Base-by-base conservation (phyloP, 2,797 vertebrate genomes). In the Schizopygopsis malacanthus region DNA sequence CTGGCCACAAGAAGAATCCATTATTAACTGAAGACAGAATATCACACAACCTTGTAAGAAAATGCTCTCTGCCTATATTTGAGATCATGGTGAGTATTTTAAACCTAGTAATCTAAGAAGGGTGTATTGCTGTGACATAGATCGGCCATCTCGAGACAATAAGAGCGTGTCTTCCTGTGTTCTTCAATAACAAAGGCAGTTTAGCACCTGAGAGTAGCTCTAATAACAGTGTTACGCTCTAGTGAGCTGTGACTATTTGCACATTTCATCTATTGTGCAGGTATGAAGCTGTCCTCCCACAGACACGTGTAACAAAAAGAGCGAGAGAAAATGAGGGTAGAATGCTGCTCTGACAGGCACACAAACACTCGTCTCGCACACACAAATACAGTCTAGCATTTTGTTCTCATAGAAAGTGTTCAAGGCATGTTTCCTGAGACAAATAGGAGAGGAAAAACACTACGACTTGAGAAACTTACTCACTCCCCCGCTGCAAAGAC, bases 401-500 rank as follows among this genome's bases (percentile, higher is more conserved):
- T 83, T 85, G 82, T 85, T 78, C 63, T 56, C 9, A 1, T 71
- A 67, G 63, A 84, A 87, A 84, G 87, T 37, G 67, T 86, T 84
- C 20, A 2, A 75, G 3, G 63, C 67, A 81, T 82, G 85, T 88
- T 85, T 87, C 70, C 75, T 4, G 22, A 89, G 87, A 83, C 75
- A 39, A 56, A 82, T 18, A 45, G 63, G 76, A 52, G 67, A 70
- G 72, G 41, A 83, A 12, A 41, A 56, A 83, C 84, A 61, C 84
- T 79, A 82, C 13, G 73, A 87, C 71, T 82, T 61, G 65, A 37
- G 80, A 56, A 81, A 83, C 80, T 81, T 50, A 82, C 80, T 89
- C 83, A 45, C 85, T 82, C 87, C 71, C 85, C 85, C 87, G 76
- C 87, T 80, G 69, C 91, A 79, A 92, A 88, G 82, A 84, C 83